Evolutionary conservation across 2,888 invertebrate species (phyloP), one percentile per base, ranked within the genome.

Genomic region (Leucophora obtusa): DNA sequence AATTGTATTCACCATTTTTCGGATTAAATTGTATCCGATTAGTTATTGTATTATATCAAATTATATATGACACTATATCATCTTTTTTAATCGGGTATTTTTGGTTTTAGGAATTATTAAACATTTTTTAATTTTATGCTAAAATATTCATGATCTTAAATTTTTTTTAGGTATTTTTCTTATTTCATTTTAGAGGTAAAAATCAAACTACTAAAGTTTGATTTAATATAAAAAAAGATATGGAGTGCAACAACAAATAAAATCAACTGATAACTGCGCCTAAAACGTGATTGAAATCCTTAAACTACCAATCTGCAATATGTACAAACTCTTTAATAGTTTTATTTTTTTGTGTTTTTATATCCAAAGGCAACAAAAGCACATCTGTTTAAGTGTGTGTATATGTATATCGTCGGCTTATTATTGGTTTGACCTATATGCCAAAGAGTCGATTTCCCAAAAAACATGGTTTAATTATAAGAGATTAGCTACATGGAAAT

Each of bases 231-330:
- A 66, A 77, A 62, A 51, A 28, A 6, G 14, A 54, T 6, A 71
- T 11, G 18, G 18, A 51, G 62, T 63, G 47, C 60, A 63, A 65
- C 2, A 58, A 35, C 62, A 35, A 70, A 62, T 43, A 74, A 73
- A 60, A 60, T 65, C 69, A 69, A 77, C 73, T 77, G 81, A 73
- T 81, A 81, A 81, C 81, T 81, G 81, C 81, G 81, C 81, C 81
- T 77, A 81, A 81, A 77, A 81, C 81, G 81, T 81, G 81, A 73
- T 74, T 77, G 77, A 51, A 77, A 77, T 81, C 65, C 66, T 17
- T 73, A 81, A 81, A 81, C 73, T 73, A 15, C 2, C 69, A 77
- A 74, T 74, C 73, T 70, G 81, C 81, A 70, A 50, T 43, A 70
- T 66, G 51, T n/a, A 71, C 9, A 47, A 68, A 66, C 43, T 70